These are phyloP conservation scores for Ganaspis sp. DNA, from an alignment of 1,140 invertebrate genomes.

Conservation along the genomic window DNA sequence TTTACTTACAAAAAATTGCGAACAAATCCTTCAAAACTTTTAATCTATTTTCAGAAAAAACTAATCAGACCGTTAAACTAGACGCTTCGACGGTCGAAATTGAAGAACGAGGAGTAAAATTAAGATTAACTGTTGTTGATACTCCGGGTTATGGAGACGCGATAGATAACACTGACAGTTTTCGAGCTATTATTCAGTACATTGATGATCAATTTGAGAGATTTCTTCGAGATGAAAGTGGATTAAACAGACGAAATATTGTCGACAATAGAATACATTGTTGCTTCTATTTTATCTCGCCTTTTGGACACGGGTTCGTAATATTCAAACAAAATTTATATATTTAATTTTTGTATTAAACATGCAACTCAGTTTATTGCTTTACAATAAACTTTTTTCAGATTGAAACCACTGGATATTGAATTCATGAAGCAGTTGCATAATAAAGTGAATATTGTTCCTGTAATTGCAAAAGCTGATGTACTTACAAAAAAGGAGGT, in stretches of 20 bases:
- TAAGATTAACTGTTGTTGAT: constrained; percentile 94
- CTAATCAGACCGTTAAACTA: constrained; percentile 91
- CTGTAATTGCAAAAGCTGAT: constrained; percentile 99
- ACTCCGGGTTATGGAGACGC: constrained; percentile 99
- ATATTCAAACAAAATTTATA: constrained; percentile 28
- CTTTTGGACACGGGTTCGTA: constrained; percentile 95
- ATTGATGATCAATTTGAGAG: constrained; percentile 96
- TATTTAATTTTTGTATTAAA: no score
- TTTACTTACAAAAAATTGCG: no score
- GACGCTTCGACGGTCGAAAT: constrained; percentile 96
- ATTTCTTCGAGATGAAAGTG: constrained; percentile 93
- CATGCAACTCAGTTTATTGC: constrained; percentile 15
- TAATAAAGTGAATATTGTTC: constrained; percentile 99
- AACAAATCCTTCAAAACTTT: no score
- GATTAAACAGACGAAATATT: constrained; percentile 93
- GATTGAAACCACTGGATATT: constrained; percentile 92
- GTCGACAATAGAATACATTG: constrained; percentile 96
- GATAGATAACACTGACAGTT: constrained; percentile 97
- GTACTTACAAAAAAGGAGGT: constrained; percentile 97
- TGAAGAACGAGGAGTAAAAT: constrained; percentile 93
- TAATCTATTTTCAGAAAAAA: constrained; percentile 82
- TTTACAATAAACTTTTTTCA: constrained; percentile 62
- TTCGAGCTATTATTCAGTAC: constrained; percentile 92
- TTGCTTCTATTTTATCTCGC: constrained; percentile 99
- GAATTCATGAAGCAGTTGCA: constrained; percentile 99